Evolutionary conservation across 2,113 vertebrate species (phyloP).

Genomic region (Circaetus gallicus): DNA sequence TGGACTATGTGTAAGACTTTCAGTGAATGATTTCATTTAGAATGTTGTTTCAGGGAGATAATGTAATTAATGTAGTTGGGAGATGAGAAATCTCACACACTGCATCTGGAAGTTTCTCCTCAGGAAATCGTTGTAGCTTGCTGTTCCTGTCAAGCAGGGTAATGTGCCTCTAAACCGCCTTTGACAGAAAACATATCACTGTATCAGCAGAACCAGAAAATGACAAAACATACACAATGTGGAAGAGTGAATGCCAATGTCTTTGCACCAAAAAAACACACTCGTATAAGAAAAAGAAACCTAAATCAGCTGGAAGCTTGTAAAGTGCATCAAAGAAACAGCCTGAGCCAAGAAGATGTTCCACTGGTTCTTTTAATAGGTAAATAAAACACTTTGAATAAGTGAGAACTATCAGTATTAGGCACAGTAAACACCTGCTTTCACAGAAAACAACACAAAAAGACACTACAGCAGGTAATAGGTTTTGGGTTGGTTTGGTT

Average conservation of each 20-base stretch:
- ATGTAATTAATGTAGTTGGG: slow-evolving; percentile 38
- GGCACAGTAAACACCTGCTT: background rate
- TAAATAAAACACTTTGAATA: background rate
- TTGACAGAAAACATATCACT: slow-evolving; percentile 46
- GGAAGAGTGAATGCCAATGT: background rate
- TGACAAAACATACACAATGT: background rate
- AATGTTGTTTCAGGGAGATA: slow-evolving; percentile 44
- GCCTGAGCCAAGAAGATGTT: background rate
- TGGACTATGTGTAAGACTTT: background rate
- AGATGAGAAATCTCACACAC: slow-evolving; percentile 5
- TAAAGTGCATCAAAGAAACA: background rate
- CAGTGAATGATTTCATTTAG: slow-evolving; percentile 54
- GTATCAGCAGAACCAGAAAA: slow-evolving; percentile 43
- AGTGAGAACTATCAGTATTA: background rate
- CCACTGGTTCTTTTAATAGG: background rate
- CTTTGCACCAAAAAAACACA: background rate
- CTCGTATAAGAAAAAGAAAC: background rate
- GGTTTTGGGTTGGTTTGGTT: background rate
- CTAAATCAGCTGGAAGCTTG: background rate
- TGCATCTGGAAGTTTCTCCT: slow-evolving; percentile 51
- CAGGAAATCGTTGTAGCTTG: slow-evolving; percentile 28
- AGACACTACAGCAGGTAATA: background rate
- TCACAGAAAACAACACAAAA: background rate
- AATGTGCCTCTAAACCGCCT: background rate
- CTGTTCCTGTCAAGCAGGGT: slow-evolving; percentile 43